Evolutionary conservation across 2,797 vertebrate species (phyloP), one percentile per base, ranked within the genome.

Genomic region (Rhadinocentrus ornatus): DNA sequence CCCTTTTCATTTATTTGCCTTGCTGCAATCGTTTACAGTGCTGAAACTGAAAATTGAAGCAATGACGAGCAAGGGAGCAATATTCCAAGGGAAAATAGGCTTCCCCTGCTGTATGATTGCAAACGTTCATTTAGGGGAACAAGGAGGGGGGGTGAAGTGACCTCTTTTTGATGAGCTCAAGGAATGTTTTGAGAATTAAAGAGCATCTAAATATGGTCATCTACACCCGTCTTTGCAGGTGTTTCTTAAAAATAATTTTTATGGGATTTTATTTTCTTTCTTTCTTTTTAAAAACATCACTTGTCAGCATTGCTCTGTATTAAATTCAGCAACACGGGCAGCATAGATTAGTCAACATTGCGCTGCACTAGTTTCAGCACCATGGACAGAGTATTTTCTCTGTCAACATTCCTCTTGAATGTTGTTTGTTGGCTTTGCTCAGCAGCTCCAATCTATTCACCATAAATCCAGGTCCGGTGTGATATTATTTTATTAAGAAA

Each of bases 1-100:
- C 89, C 87, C 84, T 86, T 90, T 91, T 90, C 87, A 84, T 93
- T 92, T 91, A 92, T 91, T 91, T 91, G 88, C 90, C 85, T 90
- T 90, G 84, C 82, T 87, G 82, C 82, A 77, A 85, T 78, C 77
- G 78, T 91, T 92, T 86, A 92, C 88, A 87, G 83, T 78, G 69
- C 87, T 69, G 73, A 87, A 91, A 91, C 88, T 81, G 83, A 84
- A 91, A 89, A 89, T 91, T 89, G 89, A 82, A 90, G 89, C 82
- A 78, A 83, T 86, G 83, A 87, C 71, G 67, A 87, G 80, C 68
- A 70, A 72, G 73, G 66, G 70, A 88, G 85, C 79, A 91, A 88
- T 91, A 89, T 91, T 89, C 85, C 84, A 86, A 89, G 82, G 90
- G 86, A 88, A 83, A 87, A 90, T 88, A 82, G 84, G 86, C 78